Evolutionary conservation across 2,888 invertebrate genomes (phyloP), one percentile per base, ranked within the genome.

Genomic region (Lithophane ornitopus): DNA sequence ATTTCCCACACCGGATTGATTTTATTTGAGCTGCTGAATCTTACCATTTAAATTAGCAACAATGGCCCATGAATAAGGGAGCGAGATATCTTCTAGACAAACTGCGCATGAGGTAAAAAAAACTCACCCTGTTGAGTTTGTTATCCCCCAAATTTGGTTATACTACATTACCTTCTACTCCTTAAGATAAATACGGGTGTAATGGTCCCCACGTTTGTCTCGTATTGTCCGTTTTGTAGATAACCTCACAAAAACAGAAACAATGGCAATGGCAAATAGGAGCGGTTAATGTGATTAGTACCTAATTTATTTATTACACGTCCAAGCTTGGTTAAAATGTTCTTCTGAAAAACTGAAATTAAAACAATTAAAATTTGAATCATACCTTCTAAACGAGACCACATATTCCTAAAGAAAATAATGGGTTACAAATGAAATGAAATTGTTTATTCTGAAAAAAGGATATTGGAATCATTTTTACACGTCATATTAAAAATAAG

Each of bases 231-330:
- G 71, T 63, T 78, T 63, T 63, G 63, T 76, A 63, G 41, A 77
- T 63, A 71, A 59, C 12, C 16, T 3, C 26, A 63, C 28, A 62
- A 56, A 75, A 56, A 44, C 14, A 76, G n/a, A 46, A 77, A 76
- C 56, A 71, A 52, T 77, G 77, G 71, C 56, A 63, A 49, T n/a
- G n/a, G 78, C 73, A 61, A 73, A 78, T 56, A 67, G 34, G 61
- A 67, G 46, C 61, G 14, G 11, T 62, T 56, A 78, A 74, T 67
- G 67, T 74, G 74, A 78, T 67, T 67, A 63, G 73, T 74, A n/a
- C n/a, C n/a, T n/a, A 56, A 78, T 62, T 62, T 52, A 78, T 74
- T 74, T 72, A 58, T 52, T 77, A 52, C 41, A 65, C 63, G 16
- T 44, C 52, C 41, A 34, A 14, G 34, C 22, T 49, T 7, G 22